Evolutionary conservation across 1,140 invertebrate species (phyloP).

Genomic region (Platyura marginata): DNA sequence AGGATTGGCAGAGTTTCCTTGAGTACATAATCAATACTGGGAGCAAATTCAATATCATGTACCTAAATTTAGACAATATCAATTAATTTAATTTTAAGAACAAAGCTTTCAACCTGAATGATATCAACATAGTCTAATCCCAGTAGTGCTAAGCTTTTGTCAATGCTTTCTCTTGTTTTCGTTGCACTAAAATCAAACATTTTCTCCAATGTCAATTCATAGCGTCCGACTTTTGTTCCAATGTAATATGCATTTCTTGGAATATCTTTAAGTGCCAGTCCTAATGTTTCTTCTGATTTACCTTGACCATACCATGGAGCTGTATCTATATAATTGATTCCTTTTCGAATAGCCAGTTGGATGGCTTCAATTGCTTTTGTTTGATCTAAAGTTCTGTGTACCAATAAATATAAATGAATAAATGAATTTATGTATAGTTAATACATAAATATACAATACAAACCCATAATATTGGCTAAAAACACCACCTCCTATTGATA

Average conservation of each 20-base stretch:
- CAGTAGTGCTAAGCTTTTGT: slow-evolving; percentile 54
- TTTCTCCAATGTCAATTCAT: slow-evolving; percentile 43
- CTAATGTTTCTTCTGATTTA: slow-evolving; percentile 56
- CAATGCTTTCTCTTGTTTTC: slow-evolving; percentile 53
- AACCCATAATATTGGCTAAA: slow-evolving; percentile 36
- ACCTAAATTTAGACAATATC: slow-evolving; percentile 54
- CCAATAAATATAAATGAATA: not conserved
- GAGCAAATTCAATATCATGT: slow-evolving; percentile 81
- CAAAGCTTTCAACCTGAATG: slow-evolving; percentile 53
- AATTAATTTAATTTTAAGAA: too few species aligned
- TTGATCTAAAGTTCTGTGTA: slow-evolving; percentile 20
- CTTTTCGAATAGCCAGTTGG: slow-evolving; percentile 46
- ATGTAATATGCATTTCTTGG: slow-evolving; percentile 73
- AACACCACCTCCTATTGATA: slow-evolving; percentile 34
- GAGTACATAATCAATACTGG: slow-evolving; percentile 51
- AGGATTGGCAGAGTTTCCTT: slow-evolving; percentile 74
- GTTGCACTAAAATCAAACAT: slow-evolving; percentile 81
- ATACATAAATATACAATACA: slow-evolving; percentile 6
- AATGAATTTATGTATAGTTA: not conserved
- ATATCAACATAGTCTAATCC: slow-evolving; percentile 73
- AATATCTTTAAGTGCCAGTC: slow-evolving; percentile 59
- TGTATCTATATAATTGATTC: slow-evolving; percentile 85
- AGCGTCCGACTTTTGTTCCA: slow-evolving; percentile 77
- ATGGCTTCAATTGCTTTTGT: slow-evolving; percentile 49
- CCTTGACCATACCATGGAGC: slow-evolving; percentile 85